Conservation (phyloP, 2,797 vertebrate species). For the Trichosurus vulpecula region DNA sequence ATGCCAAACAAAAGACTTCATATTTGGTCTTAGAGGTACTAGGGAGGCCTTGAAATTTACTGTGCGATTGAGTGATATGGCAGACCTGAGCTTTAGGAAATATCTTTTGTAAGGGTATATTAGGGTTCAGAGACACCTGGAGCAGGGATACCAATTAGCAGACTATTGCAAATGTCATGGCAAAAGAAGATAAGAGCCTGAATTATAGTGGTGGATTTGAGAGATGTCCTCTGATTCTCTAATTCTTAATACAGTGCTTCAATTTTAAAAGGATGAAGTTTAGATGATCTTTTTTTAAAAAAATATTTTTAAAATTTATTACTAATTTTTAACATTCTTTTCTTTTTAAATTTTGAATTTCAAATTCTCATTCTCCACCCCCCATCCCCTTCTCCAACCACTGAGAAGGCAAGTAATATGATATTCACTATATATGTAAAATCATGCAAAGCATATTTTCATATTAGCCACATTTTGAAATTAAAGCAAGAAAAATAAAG, state of each 20-base stretch:
- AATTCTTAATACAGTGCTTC: slow-evolving; percentile 21
- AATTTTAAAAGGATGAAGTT: neutral
- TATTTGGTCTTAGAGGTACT: neutral
- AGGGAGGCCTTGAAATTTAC: neutral
- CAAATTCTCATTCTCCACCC: too few species aligned
- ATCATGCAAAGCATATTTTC: too few species aligned
- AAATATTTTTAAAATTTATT: neutral
- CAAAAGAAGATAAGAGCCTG: neutral
- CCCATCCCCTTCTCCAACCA: too few species aligned
- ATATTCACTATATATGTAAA: too few species aligned
- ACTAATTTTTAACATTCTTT: neutral
- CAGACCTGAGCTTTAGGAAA: neutral
- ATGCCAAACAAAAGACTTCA: neutral
- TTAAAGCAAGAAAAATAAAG: neutral
- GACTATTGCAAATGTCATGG: neutral
- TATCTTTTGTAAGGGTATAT: neutral
- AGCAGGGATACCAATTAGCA: neutral
- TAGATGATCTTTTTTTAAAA: neutral
- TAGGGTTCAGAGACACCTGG: neutral
- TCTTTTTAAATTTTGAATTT: too few species aligned
- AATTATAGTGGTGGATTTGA: neutral
- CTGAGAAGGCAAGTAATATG: too few species aligned
- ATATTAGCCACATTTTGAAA: too few species aligned
- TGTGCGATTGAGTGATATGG: neutral
- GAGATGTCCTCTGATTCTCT: neutral